phyloP scores from a whole-genome alignment of 2,113 vertebrate genomes.

The Melospiza melodia region DNA sequence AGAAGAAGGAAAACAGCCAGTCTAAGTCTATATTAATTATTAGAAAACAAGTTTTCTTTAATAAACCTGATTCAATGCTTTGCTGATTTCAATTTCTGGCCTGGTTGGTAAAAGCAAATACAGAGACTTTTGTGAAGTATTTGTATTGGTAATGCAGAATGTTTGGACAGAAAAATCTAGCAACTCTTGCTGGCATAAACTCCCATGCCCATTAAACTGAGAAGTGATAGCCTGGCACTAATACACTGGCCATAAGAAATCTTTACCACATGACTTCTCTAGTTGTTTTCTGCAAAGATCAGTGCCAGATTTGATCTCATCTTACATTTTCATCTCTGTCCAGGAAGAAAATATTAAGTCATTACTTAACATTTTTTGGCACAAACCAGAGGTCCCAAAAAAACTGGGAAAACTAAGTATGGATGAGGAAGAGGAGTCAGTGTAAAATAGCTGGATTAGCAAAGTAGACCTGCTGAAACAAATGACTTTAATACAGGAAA shows the following conservation, averaged over 20 bases:
- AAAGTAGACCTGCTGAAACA: background rate
- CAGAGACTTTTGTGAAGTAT: background rate
- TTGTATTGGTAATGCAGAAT: background rate
- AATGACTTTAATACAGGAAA: background rate
- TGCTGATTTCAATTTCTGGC: background rate
- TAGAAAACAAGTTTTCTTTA: background rate
- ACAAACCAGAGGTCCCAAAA: background rate
- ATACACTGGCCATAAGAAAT: background rate
- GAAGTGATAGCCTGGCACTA: background rate
- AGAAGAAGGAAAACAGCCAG: background rate
- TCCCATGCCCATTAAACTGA: background rate
- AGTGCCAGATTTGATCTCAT: background rate
- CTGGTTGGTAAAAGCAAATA: background rate
- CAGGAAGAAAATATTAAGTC: background rate
- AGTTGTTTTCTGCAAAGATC: background rate
- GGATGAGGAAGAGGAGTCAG: background rate
- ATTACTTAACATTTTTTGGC: background rate
- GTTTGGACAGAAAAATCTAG: background rate
- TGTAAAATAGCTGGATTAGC: background rate
- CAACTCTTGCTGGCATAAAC: background rate
- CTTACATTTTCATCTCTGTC: background rate
- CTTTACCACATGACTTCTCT: background rate
- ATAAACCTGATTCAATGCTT: background rate
- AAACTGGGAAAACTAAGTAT: background rate
- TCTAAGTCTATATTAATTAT: background rate